A percentile compares a stretch with the other conserved stretches of the same genome.
These are phyloP conservation scores for Burhinus bistriatus DNA, from an alignment of 2,113 vertebrate species.

Conservation along the genomic window DNA sequence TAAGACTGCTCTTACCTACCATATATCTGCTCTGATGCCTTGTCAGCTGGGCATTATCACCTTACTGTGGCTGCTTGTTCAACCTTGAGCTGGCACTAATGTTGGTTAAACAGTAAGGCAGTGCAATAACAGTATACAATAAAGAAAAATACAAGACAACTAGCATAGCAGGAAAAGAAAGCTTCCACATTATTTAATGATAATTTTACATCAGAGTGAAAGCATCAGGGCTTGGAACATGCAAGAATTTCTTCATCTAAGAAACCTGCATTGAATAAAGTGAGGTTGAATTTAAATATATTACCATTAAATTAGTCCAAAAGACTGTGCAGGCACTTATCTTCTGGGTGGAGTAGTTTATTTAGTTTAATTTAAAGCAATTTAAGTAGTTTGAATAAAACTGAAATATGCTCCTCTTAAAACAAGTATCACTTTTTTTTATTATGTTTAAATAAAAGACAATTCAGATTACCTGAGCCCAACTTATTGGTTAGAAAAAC, in stretches of 20 bases:
- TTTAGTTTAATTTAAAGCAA: background rate
- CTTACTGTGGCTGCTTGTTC: background rate
- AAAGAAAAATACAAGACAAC: background rate
- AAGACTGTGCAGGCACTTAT: background rate
- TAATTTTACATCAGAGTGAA: background rate
- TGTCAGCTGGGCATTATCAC: background rate
- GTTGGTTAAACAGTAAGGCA: background rate
- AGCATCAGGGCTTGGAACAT: background rate
- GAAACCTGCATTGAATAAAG: background rate
- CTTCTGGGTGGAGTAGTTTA: background rate
- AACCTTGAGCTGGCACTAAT: background rate
- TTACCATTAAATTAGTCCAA: background rate
- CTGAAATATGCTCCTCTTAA: background rate
- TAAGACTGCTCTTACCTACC: background rate
- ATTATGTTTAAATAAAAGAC: background rate
- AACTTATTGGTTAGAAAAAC: background rate
- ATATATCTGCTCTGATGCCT: background rate
- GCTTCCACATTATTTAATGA: background rate
- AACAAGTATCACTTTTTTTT: background rate
- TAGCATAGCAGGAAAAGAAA: background rate
- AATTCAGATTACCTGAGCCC: background rate
- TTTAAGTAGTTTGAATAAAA: background rate
- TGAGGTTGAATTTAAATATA: background rate
- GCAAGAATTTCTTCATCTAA: background rate
- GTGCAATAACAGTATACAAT: background rate